These are phyloP conservation scores for Coenonympha arcania DNA, from an alignment of 2,888 invertebrate species.

Conservation along the genomic window DNA sequence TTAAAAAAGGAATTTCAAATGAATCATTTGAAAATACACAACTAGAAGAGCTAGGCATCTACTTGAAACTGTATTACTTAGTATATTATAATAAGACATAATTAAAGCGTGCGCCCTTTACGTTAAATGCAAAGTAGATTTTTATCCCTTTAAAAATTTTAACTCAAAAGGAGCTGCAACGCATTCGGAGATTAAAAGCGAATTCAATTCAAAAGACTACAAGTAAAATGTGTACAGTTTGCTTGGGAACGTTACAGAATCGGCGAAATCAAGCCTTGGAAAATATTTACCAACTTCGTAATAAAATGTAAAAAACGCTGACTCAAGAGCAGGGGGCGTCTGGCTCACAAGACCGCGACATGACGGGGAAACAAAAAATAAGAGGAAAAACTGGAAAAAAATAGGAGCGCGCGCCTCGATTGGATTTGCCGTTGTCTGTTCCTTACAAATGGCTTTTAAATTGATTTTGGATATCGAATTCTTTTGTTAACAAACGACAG, in stretches of 20 bases:
- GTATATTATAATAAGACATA: not conserved
- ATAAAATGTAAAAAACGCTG: constrained; percentile 69
- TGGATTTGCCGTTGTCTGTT: constrained; percentile 71
- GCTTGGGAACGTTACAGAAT: constrained; percentile 43
- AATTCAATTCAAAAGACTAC: constrained; percentile 20
- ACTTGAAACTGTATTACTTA: not conserved
- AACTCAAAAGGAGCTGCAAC: constrained; percentile 11
- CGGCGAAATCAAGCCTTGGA: constrained; percentile 54
- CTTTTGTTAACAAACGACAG: constrained; percentile 49
- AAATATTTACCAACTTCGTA: constrained; percentile 70
- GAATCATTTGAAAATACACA: not conserved
- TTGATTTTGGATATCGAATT: constrained; percentile 66
- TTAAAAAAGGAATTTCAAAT: no score
- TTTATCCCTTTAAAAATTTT: not conserved
- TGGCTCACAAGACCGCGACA: constrained; percentile 68
- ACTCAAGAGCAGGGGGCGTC: constrained; percentile 70
- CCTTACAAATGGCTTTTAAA: constrained; percentile 70
- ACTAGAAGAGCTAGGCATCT: not conserved
- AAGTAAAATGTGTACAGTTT: constrained; percentile 29
- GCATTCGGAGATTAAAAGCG: constrained; percentile 13
- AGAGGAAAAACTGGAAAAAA: constrained; percentile 50
- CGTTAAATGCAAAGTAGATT: constrained; percentile 1
- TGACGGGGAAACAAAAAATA: constrained; percentile 59
- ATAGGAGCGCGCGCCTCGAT: constrained; percentile 62
- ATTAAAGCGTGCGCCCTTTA: constrained; percentile 1